Base-by-base conservation (phyloP, 2,113 vertebrate species). In the Ceyx cyanopectus region DNA sequence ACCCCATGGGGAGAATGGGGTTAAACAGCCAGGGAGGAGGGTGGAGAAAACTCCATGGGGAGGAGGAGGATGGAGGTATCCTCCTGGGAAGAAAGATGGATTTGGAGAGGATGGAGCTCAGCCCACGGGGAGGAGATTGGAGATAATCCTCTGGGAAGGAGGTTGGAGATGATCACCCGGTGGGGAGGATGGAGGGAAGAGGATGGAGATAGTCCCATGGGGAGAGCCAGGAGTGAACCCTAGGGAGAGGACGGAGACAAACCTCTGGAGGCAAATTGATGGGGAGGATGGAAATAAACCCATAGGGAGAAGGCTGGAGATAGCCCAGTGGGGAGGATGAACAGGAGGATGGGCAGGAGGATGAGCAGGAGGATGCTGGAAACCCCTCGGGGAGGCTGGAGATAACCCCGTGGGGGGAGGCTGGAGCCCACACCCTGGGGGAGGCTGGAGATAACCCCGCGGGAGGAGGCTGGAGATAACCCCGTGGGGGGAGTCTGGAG, bases 21-120 rank as follows among this genome's bases (percentile, higher is more conserved):
- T 1, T 6, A 3, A 70, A 3, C 2, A 17, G 12, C 3, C 37
- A 10, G 0, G 12, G 24, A 10, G 32, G 7, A 8, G 27, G 37
- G 6, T 37, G 34, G 76, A 66, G 27, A 4, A 10, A 34, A 23
- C 14, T 1, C 7, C 5, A 23, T 21, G n/a, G 8, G 7, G 37
- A 65, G 24, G 56, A 65, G 27, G 56, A 65, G 27, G 62, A 7
- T 53, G 61, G 30, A 69, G 12, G 2, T 46, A 12, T 14, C 1
- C 10, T 34, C 4, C 8, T 4, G 7, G 43, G 26, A 27, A 34
- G 15, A 45, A 45, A 16, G 37, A 37, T 37, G 37, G 37, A 37
- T 37, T 37, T 37, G 34, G 76, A 66, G 27, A 48, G 7, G 40
- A 2, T 40, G 60, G 54, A 50, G 29, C 3, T 7, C 40, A 23